Conservation (phyloP, 2,888 invertebrate species). For the Theretra japonica region DNA sequence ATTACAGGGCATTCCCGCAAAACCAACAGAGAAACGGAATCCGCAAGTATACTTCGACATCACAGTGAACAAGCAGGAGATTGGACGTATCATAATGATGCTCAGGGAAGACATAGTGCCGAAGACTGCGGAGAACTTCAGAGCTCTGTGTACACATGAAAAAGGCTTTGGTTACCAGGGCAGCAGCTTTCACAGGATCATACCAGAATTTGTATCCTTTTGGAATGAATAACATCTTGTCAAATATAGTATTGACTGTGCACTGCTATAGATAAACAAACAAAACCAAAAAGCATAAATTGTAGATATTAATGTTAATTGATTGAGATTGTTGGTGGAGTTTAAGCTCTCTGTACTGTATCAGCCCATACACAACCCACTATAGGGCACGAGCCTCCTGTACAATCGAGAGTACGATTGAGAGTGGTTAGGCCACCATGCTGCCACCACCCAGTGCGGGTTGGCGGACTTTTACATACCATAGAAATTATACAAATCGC, state of each 20-base stretch:
- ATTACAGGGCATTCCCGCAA: constrained; percentile 62
- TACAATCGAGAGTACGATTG: too few species aligned
- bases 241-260: not conserved
- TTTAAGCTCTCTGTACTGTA: too few species aligned
- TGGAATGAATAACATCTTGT: not conserved
- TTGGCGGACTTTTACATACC: too few species aligned
- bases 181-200: constrained; percentile 95
- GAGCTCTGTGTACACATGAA: constrained; percentile 97
- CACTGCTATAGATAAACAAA: not conserved
- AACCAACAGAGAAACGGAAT: constrained; percentile 84
- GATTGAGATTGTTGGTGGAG: too few species aligned
- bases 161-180: constrained; percentile 98
- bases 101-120: constrained; percentile 97
- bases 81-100: constrained; percentile 96
- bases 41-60: constrained; percentile 99
- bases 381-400: too few species aligned
- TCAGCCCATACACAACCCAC: too few species aligned
- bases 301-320: too few species aligned
- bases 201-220: constrained; percentile 98
- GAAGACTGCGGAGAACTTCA: constrained; percentile 97
- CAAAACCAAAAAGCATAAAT: not conserved
- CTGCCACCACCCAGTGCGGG: too few species aligned
- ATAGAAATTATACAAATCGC: too few species aligned
- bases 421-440: too few species aligned
- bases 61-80: constrained; percentile 93